These are phyloP conservation scores for Bergia sp. DNA, from an alignment of 92 coral and sea anemone genomes.

Conservation along the genomic window DNA sequence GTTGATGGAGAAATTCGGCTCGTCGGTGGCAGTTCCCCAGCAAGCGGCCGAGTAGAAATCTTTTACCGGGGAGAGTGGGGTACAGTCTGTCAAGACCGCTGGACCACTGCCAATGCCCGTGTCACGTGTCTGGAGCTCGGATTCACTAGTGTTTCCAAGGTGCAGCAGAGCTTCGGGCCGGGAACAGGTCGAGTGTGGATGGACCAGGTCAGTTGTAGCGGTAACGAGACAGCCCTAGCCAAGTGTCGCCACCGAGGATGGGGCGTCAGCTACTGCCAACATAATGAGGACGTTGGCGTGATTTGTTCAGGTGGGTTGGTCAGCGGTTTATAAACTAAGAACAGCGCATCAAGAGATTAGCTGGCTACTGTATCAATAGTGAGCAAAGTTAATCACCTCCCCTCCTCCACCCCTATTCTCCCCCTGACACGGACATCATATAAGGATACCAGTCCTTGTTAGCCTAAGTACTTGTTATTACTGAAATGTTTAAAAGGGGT, in stretches of 20 bases:
- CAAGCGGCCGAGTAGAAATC: slow-evolving; percentile 84
- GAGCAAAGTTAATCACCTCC: no score
- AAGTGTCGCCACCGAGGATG: slow-evolving; percentile 53
- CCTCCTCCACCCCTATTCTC: no score
- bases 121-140: slow-evolving; percentile 83
- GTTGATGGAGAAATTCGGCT: slow-evolving; percentile 79
- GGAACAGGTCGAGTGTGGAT: slow-evolving; percentile 80
- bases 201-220: slow-evolving; percentile 61
- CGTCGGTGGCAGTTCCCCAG: slow-evolving; percentile 70
- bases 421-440: no score
- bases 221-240: slow-evolving; percentile 65
- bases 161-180: slow-evolving; percentile 80
- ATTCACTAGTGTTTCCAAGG: slow-evolving; percentile 64
- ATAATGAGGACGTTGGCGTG: slow-evolving; percentile 76
- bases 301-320: slow-evolving; percentile 74
- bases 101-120: slow-evolving; percentile 69
- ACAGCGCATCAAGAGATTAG: neutral
- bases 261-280: slow-evolving; percentile 63
- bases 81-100: slow-evolving; percentile 76
- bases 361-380: no score
- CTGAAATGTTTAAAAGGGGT: no score
- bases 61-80: slow-evolving; percentile 91
- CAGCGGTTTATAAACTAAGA: neutral
- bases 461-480: no score
- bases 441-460: no score